A percentile compares a stretch with the other conserved stretches of the same genome.
phyloP scores from a whole-genome alignment of 2,888 invertebrate genomes.

The Lochmaea crataegi region DNA sequence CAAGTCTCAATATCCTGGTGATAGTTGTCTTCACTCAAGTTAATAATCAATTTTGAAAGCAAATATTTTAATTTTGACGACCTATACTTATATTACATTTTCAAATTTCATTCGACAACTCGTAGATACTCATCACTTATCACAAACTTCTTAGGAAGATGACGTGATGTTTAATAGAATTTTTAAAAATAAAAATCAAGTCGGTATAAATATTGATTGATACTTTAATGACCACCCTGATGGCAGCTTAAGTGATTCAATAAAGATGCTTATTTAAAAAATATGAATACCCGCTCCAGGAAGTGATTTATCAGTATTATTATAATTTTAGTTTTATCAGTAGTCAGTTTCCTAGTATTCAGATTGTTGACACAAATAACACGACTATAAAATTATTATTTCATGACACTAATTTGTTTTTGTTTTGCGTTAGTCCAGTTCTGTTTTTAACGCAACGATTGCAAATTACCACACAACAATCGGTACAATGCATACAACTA shows the following conservation, averaged over 20 bases:
- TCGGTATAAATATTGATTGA: neutral
- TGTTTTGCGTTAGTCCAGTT: too few relatives aligned
- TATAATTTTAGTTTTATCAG: slow-evolving; percentile 24
- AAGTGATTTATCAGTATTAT: slow-evolving; percentile 24
- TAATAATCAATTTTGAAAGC: neutral
- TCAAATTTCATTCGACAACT: neutral
- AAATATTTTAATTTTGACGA: neutral
- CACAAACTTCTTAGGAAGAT: neutral
- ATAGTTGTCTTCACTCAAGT: too few relatives aligned
- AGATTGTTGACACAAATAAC: slow-evolving; percentile 12
- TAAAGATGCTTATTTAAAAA: slow-evolving; percentile 14
- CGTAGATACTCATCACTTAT: neutral
- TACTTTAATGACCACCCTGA: neutral
- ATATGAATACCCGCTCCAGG: slow-evolving; percentile 30
- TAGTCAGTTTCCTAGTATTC: slow-evolving; percentile 22
- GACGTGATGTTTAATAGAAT: neutral
- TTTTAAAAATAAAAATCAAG: neutral
- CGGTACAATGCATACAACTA: too few relatives aligned
- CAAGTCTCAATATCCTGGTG: too few relatives aligned
- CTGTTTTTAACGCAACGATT: too few relatives aligned
- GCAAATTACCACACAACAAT: too few relatives aligned
- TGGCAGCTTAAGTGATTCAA: slow-evolving; percentile 10
- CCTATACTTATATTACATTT: neutral
- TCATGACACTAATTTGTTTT: neutral
- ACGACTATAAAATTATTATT: neutral